Conservation (phyloP, 2,797 vertebrate species). For the Galagoides demidoff region DNA sequence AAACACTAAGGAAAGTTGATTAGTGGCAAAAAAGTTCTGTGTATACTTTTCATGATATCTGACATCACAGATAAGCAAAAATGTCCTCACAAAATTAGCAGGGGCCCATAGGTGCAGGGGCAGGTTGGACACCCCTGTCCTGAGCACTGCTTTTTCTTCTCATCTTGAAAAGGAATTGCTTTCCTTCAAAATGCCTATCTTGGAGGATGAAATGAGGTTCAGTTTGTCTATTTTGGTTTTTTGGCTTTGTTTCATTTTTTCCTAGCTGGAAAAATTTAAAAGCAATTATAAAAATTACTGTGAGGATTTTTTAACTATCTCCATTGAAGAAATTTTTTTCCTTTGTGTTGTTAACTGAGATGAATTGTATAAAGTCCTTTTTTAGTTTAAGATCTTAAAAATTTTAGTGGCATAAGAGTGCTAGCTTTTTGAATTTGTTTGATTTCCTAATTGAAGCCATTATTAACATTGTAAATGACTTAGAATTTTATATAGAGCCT, state of each 20-base stretch:
- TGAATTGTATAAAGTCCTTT: not conserved
- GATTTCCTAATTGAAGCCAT: not conserved
- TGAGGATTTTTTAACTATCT: not conserved
- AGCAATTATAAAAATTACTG: not conserved
- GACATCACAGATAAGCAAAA: too few relatives aligned
- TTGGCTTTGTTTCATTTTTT: not conserved
- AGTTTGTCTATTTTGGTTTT: not conserved
- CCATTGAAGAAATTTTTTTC: not conserved
- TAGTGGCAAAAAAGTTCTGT: too few relatives aligned
- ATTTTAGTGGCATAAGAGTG: not conserved
- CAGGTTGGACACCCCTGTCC: too few relatives aligned
- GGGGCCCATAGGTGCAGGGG: too few relatives aligned
- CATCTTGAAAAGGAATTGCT: slow-evolving; percentile 29
- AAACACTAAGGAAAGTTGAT: too few relatives aligned
- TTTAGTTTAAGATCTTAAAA: not conserved
- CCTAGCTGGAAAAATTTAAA: not conserved
- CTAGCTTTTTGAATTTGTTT: slow-evolving; percentile 1
- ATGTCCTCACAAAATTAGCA: too few relatives aligned
- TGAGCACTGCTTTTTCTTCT: not conserved
- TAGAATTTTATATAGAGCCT: slow-evolving; percentile 8
- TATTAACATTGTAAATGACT: not conserved
- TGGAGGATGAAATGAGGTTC: not conserved
- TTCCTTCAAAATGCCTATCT: not conserved
- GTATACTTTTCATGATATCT: too few relatives aligned
- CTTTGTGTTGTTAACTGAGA: not conserved